Conservation (phyloP, 2,797 vertebrate genomes). For the Argya squamiceps region DNA sequence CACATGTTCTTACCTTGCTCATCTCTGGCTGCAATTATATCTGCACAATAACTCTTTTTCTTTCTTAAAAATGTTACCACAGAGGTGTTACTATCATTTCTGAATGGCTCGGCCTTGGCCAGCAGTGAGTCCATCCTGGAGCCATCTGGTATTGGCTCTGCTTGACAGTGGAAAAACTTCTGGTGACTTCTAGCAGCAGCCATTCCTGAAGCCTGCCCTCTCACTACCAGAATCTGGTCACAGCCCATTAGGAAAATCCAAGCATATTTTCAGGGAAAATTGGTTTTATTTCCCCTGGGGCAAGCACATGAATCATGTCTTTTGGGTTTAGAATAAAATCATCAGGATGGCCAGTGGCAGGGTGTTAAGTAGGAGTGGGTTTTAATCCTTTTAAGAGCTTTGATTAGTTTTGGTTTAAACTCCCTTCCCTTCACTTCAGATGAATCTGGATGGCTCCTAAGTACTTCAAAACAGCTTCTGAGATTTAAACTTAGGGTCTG, state of each 20-base stretch:
- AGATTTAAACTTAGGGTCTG: neutral
- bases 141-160: neutral
- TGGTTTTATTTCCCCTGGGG: neutral
- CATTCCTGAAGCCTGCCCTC: neutral
- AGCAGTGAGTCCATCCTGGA: neutral
- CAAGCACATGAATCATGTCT: neutral
- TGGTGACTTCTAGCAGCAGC: neutral
- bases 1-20: neutral
- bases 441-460: neutral
- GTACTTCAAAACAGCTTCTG: neutral
- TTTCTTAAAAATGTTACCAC: neutral
- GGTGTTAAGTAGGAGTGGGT: neutral
- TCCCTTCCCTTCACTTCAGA: neutral
- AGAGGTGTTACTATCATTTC: neutral
- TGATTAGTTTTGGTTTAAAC: neutral
- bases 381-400: neutral
- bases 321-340: neutral
- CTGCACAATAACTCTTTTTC: rapidly evolving
- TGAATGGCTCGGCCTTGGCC: neutral
- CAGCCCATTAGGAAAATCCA: neutral
- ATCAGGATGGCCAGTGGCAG: neutral
- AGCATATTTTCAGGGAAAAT: neutral
- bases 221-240: neutral
- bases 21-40: neutral
- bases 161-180: neutral